phyloP scores from a whole-genome alignment of 2,113 vertebrate genomes.

The Carollia perspicillata region DNA sequence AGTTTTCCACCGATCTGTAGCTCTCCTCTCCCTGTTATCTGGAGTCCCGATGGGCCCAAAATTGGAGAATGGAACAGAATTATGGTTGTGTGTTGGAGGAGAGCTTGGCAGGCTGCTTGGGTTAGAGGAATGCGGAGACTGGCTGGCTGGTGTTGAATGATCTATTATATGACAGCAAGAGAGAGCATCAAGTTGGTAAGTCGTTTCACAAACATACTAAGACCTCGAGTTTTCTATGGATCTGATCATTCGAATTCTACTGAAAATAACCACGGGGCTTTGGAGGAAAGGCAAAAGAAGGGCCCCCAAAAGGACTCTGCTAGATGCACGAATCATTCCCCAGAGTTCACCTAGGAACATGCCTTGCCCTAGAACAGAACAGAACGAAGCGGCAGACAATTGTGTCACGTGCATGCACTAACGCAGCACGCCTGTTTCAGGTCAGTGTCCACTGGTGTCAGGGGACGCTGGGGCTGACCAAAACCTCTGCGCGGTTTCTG shows the following conservation, averaged over 20 bases:
- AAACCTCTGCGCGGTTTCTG: too few species aligned
- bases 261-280: neutral
- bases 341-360: neutral
- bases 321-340: neutral
- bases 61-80: conserved; percentile 93
- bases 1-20: conserved; percentile 94
- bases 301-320: neutral
- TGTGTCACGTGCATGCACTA: neutral
- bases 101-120: conserved; percentile 98
- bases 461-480: neutral
- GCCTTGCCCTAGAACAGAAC: neutral
- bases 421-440: neutral
- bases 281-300: neutral
- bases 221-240: neutral
- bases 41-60: conserved; percentile 97
- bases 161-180: conserved; percentile 81
- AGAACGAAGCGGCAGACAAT: neutral
- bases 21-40: conserved; percentile 93
- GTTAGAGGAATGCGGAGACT: conserved; percentile 98
- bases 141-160: conserved; percentile 99
- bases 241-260: neutral
- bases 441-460: neutral
- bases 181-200: conserved; percentile 39
- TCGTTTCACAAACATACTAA: neutral
- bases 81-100: conserved; percentile 96